phyloP scores from a whole-genome alignment of 2,888 invertebrate genomes.

The Nephrotoma flavescens region DNA sequence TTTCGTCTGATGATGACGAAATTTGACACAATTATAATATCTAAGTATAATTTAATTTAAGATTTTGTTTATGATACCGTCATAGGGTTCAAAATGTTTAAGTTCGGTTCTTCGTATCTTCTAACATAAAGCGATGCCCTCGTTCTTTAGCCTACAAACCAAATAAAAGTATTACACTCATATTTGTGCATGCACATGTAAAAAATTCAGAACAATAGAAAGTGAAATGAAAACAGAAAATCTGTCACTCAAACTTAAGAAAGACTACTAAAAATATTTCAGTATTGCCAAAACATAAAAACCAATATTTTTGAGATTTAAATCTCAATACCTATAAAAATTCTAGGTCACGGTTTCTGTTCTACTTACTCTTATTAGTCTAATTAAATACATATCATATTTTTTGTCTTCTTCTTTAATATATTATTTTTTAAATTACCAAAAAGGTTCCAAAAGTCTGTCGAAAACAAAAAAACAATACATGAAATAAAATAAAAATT shows the following conservation, averaged over 20 bases:
- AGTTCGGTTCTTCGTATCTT: not conserved
- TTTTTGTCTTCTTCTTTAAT: not conserved
- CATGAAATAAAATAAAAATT: not conserved
- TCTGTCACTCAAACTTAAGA: not conserved
- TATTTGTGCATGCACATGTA: not conserved
- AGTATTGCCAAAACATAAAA: not conserved
- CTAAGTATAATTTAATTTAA: not conserved
- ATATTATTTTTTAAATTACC: not conserved
- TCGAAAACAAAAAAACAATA: not conserved
- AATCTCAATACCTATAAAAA: not conserved
- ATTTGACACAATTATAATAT: not conserved
- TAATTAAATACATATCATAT: not conserved
- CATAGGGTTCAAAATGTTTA: not conserved
- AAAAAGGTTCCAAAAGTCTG: not conserved
- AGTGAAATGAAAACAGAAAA: not conserved
- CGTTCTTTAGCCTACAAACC: not conserved
- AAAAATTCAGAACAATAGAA: not conserved
- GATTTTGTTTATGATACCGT: not conserved
- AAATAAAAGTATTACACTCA: not conserved
- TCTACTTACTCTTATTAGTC: not conserved
- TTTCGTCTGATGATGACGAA: not conserved
- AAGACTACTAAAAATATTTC: not conserved
- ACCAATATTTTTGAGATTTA: not conserved
- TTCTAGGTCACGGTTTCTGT: not conserved
- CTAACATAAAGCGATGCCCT: not conserved